Percentiles rank a stretch among this genome's conserved stretches.
These are phyloP conservation scores for Lycocerus yunnanus DNA, from an alignment of 2,888 invertebrate genomes.

Conservation along the genomic window DNA sequence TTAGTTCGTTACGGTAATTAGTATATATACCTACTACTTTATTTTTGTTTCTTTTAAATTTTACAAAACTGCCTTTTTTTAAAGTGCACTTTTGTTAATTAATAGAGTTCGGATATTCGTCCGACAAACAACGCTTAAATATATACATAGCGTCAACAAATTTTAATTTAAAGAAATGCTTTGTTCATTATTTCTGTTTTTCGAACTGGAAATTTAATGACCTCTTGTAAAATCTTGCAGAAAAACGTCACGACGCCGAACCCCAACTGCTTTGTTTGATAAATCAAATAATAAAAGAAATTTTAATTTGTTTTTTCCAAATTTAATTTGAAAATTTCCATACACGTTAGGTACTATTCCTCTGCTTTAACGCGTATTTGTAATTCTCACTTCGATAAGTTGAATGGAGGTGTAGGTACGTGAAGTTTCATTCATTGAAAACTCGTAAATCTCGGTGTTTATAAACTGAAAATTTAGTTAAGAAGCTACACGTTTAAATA, in stretches of 20 bases:
- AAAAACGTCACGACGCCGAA: slow-evolving; percentile 13
- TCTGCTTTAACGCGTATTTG: not conserved
- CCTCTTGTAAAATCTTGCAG: slow-evolving; percentile 14
- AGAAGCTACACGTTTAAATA: not conserved
- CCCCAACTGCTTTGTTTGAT: not conserved
- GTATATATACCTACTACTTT: not conserved
- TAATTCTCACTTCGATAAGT: not conserved
- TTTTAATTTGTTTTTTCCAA: slow-evolving; percentile 1
- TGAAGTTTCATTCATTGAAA: not conserved
- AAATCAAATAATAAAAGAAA: not conserved
- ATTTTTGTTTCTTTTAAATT: not conserved
- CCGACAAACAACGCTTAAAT: not conserved
- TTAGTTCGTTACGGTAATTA: not conserved
- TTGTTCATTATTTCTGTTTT: slow-evolving; percentile 31
- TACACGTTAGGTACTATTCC: not conserved
- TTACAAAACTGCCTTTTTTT: not conserved
- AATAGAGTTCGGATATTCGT: not conserved
- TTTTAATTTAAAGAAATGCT: slow-evolving; percentile 31
- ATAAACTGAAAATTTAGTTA: not conserved
- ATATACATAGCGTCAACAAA: slow-evolving; percentile 17
- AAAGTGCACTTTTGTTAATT: not conserved
- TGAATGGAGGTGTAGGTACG: not conserved
- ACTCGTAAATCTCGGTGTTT: not conserved
- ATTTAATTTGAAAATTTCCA: not conserved
- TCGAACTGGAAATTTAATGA: slow-evolving; percentile 30